Base-by-base conservation (phyloP, 2,888 invertebrate species). In the Eupithecia insigniata region DNA sequence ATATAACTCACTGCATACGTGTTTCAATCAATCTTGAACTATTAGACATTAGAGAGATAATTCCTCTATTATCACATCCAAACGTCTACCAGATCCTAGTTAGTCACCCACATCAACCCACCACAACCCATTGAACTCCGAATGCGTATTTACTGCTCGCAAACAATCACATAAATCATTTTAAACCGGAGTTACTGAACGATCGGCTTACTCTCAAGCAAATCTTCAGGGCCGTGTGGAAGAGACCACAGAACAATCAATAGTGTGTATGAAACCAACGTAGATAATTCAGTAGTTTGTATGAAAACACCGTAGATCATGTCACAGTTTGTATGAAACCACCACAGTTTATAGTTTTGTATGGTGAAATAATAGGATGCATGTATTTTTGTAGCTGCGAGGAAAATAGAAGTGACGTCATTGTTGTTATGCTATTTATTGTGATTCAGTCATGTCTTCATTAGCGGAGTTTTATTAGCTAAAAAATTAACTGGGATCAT, bases 141-240 rank as follows among this genome's bases (percentile, higher is more conserved):
- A 64, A 66, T 28, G 30, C 51, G 22, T 70, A 66, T 66, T 70
- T 68, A 43, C 66, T 60, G 61, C 66, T 68, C 65, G 60, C 28
- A 70, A 74, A 73, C 70, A 26, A 51, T 30, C 72, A 36, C 74
- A 77, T 66, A 74, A 76, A 77, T 78, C 76, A 78, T 77, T 69
- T 64, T 51, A 69, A 58, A 69, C 55, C 58, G 32, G 51, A 64
- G 75, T 66, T 73, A 66, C 73, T 75, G 71, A 72, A 78, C 76
- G 74, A 71, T 75, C 60, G 73, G 79, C 78, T 76, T 71, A 75
- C 70, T n/a, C 26, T 60, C 16, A 34, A 5, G n/a, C 34, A 5
- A n/a, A 62, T n/a, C 32, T 62, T 18, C 58, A 66, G 79, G 83
- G 88, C 86, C 88, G 89, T 89, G 89, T 88, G 88, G 46, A 68